Evolutionary conservation across 2,113 vertebrate species (phyloP), one percentile per base, ranked within the genome.

Genomic region (Amphiprion ocellaris): DNA sequence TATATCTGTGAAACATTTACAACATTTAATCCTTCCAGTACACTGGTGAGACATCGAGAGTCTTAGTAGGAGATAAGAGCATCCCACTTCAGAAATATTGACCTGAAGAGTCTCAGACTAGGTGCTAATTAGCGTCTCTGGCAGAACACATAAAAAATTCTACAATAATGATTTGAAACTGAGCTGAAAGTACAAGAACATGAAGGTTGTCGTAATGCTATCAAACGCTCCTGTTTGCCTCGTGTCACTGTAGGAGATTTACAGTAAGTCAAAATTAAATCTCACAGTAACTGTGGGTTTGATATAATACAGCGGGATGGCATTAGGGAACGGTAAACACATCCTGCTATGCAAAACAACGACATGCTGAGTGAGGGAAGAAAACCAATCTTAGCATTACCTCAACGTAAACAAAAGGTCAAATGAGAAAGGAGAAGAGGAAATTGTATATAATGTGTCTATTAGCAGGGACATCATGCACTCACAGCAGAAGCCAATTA

Each of bases 401-500:
- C 52, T 69, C 41, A 50, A 69, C 4, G 0, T 64, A 81, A 79
- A 82, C 39, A 69, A 71, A 74, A 83, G 82, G 81, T 82, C 59
- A 85, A 72, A 85, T 2, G 19, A 66, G 17, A 69, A 16, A 79
- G 53, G n/a, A 17, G 56, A 16, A 39, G 59, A 52, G 65, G 60
- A 81, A 85, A 82, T 84, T 12, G 68, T 61, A 23, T 37, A 24
- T 82, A 68, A 89, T 75, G 70, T 65, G 44, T 77, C 60, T 70
- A 72, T 79, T 78, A 81, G 65, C 62, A 60, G 41, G 74, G 68
- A 75, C 39, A 74, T 71, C 68, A 59, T 49, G 69, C 64, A 73
- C 53, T 79, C 84, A 71, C 85, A 87, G 67, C 44, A 60, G 75
- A 81, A 70, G 63, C 81, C 83, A 88, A 81, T 87, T 86, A 90